Evolutionary conservation across 2,113 vertebrate species (phyloP), one percentile per base, ranked within the genome.

Genomic region (Hyaena hyaena): DNA sequence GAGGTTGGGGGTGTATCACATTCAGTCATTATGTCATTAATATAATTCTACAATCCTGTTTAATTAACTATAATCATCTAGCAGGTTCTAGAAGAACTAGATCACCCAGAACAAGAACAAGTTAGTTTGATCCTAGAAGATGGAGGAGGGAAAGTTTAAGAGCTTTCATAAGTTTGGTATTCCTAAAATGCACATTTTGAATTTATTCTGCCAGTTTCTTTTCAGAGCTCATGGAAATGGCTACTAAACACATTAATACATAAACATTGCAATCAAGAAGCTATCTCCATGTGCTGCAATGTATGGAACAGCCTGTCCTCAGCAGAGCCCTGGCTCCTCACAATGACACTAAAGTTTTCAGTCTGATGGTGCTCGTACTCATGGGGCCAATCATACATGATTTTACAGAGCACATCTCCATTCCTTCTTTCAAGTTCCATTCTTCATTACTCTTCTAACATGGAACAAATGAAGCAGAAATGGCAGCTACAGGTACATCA

Each of bases 21-120:
- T 85, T 90, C 96, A 96, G 65, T 93, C 16, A 90, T 84, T 84
- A 81, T 83, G 71, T 10, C 35, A 55, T 93, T 93, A 77, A 79
- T 93, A 84, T 81, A 24, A 68, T 92, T 86, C 21, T 87, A 69
- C 31, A 76, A 61, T 82, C 7, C 39, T 90, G 7, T 80, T 95
- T 84, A 94, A 85, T 96, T 97, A 97, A 80, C 33, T 77, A 10
- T 58, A 96, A 63, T 71, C 10, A 87, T 61, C 71, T 81, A 84
- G 31, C 21, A 92, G 19, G 6, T 73, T 33, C 81, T 96, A 95
- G 79, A 84, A 95, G 84, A 96, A 95, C 69, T 81, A 96, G 87
- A 96, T 92, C 23, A 23, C 43, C 65, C 7, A 63, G 88, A 79
- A 86, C 9, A 93, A 58, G 7, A 76, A 43, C 24, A 86, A 33